Evolutionary conservation across 2,888 invertebrate species (phyloP), one percentile per base, ranked within the genome.

Genomic region (Altica lythri): DNA sequence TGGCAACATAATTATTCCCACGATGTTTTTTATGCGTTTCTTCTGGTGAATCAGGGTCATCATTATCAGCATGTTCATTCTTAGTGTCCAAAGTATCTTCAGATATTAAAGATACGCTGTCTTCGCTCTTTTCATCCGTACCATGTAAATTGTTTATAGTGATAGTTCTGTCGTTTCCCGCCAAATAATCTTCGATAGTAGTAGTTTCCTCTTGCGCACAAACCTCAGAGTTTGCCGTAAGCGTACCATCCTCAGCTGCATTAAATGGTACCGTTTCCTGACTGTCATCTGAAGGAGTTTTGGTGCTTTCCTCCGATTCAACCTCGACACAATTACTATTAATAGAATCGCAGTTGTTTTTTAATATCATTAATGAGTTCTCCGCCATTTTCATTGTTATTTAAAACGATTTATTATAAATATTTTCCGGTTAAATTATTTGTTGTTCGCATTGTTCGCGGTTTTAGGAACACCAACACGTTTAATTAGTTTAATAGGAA

Each of bases 131-230:
- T 18, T 60, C 54, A 18, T 61, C 59, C 18, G 57, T 56, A 32
- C 59, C 61, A 10, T 51, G 53, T 27, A 35, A 65, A 68, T 25
- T 64, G n/a, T n/a, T n/a, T n/a, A n/a, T n/a, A n/a, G n/a, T n/a
- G n/a, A n/a, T 66, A 25, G 64, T 62, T 58, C 69, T 68, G n/a
- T 63, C 58, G 59, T 70, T 69, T 67, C 70, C 72, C 70, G 72
- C 71, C 68, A 72, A 72, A 68, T 72, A 66, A 48, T 65, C 64
- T 14, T 71, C 69, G 10, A 68, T 68, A 65, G n/a, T n/a, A n/a
- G n/a, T n/a, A n/a, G 71, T 70, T 71, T 68, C 72, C 68, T 71
- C 74, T 71, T 66, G 68, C 62, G 71, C 60, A 48, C 58, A 59
- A 57, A 66, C 56, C 32, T 62, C 61, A 37, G 62, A 60, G 66